These are phyloP conservation scores for Hormaphis cornu DNA, from an alignment of 1,140 invertebrate species.

Conservation along the genomic window DNA sequence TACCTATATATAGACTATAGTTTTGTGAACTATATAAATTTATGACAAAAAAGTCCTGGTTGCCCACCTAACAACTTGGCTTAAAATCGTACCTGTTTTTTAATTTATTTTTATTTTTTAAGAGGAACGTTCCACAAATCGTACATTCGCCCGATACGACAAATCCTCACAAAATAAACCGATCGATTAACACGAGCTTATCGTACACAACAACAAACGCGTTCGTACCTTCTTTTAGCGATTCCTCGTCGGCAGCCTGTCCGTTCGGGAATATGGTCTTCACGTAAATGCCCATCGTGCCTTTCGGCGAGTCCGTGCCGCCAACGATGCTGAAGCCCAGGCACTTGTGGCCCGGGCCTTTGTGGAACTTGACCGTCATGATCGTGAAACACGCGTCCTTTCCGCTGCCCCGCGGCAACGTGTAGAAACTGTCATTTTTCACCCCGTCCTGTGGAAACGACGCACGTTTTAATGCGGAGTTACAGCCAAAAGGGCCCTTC, in stretches of 20 bases:
- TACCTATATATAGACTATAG: no score
- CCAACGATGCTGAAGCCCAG: constrained; percentile 87
- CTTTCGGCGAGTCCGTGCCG: constrained; percentile 76
- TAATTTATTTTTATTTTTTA: no score
- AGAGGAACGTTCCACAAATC: no score
- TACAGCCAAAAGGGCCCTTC: no score
- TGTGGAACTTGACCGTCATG: constrained; percentile 57
- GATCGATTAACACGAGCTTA: no score
- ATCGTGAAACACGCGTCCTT: constrained; percentile 45
- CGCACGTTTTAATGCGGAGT: not conserved
- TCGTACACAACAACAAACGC: no score
- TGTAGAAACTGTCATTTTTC: constrained; percentile 47
- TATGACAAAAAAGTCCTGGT: no score
- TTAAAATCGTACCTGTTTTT: no score
- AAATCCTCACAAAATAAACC: no score
- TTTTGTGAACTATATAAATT: no score
- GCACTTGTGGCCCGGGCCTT: constrained; percentile 73
- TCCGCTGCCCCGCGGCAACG: constrained; percentile 45
- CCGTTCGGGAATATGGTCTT: constrained; percentile 82
- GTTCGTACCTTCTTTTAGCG: constrained; percentile 72
- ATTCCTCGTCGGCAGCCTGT: constrained; percentile 71
- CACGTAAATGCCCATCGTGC: constrained; percentile 82
- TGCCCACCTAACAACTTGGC: no score
- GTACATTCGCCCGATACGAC: no score
- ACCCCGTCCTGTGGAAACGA: constrained; percentile 42